Evolutionary conservation across 2,888 invertebrate species (phyloP).

Genomic region (Smittia aterrima): DNA sequence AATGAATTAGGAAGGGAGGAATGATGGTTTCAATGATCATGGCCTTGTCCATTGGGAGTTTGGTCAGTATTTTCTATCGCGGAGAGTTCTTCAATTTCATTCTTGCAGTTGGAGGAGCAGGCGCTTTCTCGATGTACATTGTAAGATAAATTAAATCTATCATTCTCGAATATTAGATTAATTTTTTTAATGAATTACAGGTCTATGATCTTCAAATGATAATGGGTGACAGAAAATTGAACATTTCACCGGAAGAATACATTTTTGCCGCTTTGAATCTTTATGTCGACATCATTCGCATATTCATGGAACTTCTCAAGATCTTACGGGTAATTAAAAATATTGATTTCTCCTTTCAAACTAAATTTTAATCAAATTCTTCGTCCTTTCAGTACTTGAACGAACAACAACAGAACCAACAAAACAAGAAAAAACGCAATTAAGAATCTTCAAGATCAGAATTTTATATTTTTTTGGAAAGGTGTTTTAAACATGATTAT

Average conservation of each 20-base stretch:
- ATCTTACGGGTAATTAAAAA: slow-evolving; percentile 37
- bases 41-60: slow-evolving; percentile 1
- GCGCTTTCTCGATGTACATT: slow-evolving; percentile 33
- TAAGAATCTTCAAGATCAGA: background rate
- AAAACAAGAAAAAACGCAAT: background rate
- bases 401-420: background rate
- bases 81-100: slow-evolving; percentile 30
- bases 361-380: no score
- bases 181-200: no score
- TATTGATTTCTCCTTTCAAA: no score
- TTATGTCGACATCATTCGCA: slow-evolving; percentile 33
- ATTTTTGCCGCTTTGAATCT: slow-evolving; percentile 34
- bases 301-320: slow-evolving; percentile 35
- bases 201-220: slow-evolving; percentile 40
- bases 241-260: slow-evolving; percentile 35
- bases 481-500: no score
- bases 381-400: no score
- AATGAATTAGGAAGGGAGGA: slow-evolving; percentile 9
- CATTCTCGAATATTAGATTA: no score
- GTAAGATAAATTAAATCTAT: no score
- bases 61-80: slow-evolving; percentile 32
- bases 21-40: slow-evolving; percentile 21
- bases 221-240: slow-evolving; percentile 27
- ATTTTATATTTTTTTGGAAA: no score
- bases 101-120: slow-evolving; percentile 2